Conservation (phyloP, 1,140 invertebrate genomes). For the Aleiodes sp. region DNA sequence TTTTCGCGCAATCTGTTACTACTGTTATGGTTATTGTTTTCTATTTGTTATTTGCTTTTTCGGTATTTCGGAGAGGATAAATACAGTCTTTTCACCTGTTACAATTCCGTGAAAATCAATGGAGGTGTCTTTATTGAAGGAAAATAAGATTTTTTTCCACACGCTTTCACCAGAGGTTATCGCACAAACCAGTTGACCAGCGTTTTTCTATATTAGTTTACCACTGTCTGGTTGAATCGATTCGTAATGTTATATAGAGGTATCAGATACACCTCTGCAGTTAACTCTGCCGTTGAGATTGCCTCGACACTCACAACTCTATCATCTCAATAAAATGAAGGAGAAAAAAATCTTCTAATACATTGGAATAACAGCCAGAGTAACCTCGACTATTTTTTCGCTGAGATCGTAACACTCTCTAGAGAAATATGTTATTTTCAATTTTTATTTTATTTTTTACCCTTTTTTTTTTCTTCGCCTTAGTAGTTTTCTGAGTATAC, state of each 20-base stretch:
- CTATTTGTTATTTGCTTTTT: too few relatives aligned
- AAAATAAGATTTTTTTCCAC: too few relatives aligned
- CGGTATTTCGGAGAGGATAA: too few relatives aligned
- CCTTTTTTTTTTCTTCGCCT: background rate
- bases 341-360: background rate
- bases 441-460: background rate
- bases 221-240: too few relatives aligned
- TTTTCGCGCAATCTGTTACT: background rate
- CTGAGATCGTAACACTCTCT: background rate
- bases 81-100: too few relatives aligned
- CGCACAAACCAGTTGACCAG: too few relatives aligned
- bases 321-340: background rate
- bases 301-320: background rate
- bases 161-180: too few relatives aligned
- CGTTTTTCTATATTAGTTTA: too few relatives aligned
- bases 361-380: conserved; percentile 17
- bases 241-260: too few relatives aligned
- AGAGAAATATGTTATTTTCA: conserved; percentile 23
- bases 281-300: conserved; percentile 1
- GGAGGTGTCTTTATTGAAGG: too few relatives aligned
- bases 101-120: too few relatives aligned
- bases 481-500: conserved; percentile 6
- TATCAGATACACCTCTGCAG: background rate
- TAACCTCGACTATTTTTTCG: background rate
- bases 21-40: background rate